A percentile compares a stretch with the other conserved stretches of the same genome.
Evolutionary conservation across 2,113 vertebrate species (phyloP).

Genomic region (Pantherophis guttatus): DNA sequence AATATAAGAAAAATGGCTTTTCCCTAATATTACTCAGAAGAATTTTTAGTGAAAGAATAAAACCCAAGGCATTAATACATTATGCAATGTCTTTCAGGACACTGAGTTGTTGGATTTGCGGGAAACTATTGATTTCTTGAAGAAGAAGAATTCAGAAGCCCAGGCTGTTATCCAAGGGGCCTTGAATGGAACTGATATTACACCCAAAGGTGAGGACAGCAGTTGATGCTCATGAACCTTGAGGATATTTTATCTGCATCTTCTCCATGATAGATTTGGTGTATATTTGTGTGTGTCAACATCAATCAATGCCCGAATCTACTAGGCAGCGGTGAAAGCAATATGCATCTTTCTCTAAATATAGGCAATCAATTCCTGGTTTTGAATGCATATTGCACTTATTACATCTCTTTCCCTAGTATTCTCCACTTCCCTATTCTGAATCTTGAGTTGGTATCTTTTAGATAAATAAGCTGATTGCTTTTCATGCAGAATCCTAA

Average conservation of each 20-base stretch:
- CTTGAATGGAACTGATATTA: constrained; percentile 79
- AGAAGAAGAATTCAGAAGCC: constrained; percentile 88
- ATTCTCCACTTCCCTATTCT: not conserved
- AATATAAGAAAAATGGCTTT: not conserved
- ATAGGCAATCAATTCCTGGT: not conserved
- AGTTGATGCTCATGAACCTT: not conserved
- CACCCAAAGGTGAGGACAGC: constrained; percentile 79
- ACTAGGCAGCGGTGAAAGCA: not conserved
- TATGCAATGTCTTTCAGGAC: constrained; percentile 71
- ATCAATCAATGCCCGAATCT: not conserved
- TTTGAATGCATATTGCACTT: not conserved
- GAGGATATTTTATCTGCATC: not conserved
- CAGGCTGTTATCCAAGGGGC: constrained; percentile 92
- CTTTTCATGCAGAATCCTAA: not conserved
- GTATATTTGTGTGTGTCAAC: not conserved
- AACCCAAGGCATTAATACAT: not conserved
- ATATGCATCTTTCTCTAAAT: not conserved
- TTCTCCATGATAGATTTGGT: not conserved
- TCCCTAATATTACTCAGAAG: not conserved
- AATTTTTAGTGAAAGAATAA: not conserved
- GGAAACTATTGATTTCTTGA: constrained; percentile 89
- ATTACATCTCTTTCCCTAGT: not conserved
- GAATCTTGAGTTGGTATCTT: not conserved
- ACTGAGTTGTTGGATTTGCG: constrained; percentile 83
- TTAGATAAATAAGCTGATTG: not conserved